Evolutionary conservation across 2,797 vertebrate genomes (phyloP), one percentile per base, ranked within the genome.

Genomic region (Clarias fuscus): DNA sequence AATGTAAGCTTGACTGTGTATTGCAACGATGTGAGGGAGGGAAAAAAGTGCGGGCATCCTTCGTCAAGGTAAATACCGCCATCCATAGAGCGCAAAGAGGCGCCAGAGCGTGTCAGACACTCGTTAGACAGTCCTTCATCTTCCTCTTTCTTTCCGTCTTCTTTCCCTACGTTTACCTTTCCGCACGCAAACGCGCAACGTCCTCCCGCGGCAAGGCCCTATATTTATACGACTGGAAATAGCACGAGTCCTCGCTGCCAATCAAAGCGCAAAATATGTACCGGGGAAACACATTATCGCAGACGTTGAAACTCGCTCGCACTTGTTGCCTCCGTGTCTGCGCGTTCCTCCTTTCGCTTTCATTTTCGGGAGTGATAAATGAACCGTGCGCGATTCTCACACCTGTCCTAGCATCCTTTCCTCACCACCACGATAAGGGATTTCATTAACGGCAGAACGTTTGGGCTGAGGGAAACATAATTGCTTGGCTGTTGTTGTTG

Each of bases 391-490:
- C 92, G 95, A 94, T 95, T 93, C 86, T 91, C 91, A 93, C 95
- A 95, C 95, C 95, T 95, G 95, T 95, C 94, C 93, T 92, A 91
- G 93, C 92, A 93, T 93, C 93, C 93, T 93, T 91, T 91, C 93
- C 91, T 90, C 93, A 91, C 90, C 88, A 48, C 91, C 92, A 94
- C 90, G 94, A 96, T 95, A 95, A 95, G 94, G 94, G 94, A 94
- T 96, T 96, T 95, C 95, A 96, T 95, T 96, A 96, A 95, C 93
- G 93, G 92, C 92, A 94, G 93, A 95, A 94, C 91, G 93, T 92
- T 93, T 89, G 93, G 93, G 93, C 94, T 94, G 93, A 94, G 94
- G 94, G 93, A 94, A 95, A 94, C 95, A 93, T 95, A 95, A 95
- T 95, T 95, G 95, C 94, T 93, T 93, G 93, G 92, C 94, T 94